phyloP scores from a whole-genome alignment of 2,888 invertebrate genomes.

The Orthosia cruda region DNA sequence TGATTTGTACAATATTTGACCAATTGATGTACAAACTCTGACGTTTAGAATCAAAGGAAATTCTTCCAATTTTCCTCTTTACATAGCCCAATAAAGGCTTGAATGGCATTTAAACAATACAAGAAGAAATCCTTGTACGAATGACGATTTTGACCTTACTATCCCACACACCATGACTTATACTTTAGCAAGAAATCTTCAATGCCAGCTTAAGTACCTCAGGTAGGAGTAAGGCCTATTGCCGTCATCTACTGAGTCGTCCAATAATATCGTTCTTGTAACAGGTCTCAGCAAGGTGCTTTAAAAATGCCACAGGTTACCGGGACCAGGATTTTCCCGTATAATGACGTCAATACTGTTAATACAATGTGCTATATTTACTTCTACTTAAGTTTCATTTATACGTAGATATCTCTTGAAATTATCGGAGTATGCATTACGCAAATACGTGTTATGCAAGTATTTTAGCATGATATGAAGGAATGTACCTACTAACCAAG shows the following conservation, averaged over 20 bases:
- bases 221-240: not conserved
- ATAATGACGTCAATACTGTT: conserved; percentile 4
- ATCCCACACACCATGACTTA: conserved; percentile 31
- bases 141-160: conserved; percentile 13
- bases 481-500: not conserved
- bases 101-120: not conserved
- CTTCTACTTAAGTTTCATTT: not conserved
- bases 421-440: not conserved
- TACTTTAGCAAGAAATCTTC: conserved; percentile 41
- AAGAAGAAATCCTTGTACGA: conserved; percentile 18
- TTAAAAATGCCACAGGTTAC: not conserved
- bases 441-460: not conserved
- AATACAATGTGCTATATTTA: not conserved
- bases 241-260: conserved; percentile 40
- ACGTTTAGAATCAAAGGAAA: not conserved
- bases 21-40: not conserved
- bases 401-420: not conserved
- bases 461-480: not conserved
- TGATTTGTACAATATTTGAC: not conserved
- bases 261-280: not conserved
- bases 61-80: not conserved
- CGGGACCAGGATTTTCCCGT: conserved; percentile 9
- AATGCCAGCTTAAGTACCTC: conserved; percentile 29
- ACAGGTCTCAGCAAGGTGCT: not conserved
- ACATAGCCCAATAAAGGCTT: not conserved